Conservation (phyloP, 2,797 vertebrate genomes). For the Emydoidea blandingii region DNA sequence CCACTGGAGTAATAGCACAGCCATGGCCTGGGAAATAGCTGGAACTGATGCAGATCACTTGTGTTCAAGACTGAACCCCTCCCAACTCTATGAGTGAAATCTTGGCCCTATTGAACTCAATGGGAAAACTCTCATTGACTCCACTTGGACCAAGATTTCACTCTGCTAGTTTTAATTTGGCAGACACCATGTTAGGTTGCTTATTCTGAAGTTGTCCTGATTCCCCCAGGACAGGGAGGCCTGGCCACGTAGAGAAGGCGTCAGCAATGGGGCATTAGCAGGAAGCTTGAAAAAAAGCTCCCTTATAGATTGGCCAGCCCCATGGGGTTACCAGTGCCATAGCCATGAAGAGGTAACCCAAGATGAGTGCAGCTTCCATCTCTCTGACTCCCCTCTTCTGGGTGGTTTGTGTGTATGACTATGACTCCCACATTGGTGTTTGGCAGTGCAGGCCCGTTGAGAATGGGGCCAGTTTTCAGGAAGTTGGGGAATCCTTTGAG, state of each 20-base stretch:
- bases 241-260: too few relatives aligned
- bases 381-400: background rate
- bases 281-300: background rate
- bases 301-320: background rate
- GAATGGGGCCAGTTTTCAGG: background rate
- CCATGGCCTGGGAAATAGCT: background rate
- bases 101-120: background rate
- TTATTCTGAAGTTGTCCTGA: background rate
- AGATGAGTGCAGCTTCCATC: background rate
- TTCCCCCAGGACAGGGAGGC: background rate
- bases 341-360: background rate
- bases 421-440: background rate
- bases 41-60: background rate
- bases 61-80: background rate
- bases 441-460: background rate
- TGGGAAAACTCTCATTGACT: background rate
- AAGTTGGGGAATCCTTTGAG: background rate
- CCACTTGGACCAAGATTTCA: background rate
- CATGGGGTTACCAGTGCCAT: background rate
- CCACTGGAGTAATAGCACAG: background rate
- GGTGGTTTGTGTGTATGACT: background rate
- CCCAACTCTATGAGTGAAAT: background rate
- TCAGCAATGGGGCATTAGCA: background rate
- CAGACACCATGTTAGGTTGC: background rate
- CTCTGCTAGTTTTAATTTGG: background rate